These are phyloP conservation scores for western clawed frog (Xenopus tropicalis) DNA, from an alignment of 2,113 vertebrate genomes.

Conservation along the genomic window DNA sequence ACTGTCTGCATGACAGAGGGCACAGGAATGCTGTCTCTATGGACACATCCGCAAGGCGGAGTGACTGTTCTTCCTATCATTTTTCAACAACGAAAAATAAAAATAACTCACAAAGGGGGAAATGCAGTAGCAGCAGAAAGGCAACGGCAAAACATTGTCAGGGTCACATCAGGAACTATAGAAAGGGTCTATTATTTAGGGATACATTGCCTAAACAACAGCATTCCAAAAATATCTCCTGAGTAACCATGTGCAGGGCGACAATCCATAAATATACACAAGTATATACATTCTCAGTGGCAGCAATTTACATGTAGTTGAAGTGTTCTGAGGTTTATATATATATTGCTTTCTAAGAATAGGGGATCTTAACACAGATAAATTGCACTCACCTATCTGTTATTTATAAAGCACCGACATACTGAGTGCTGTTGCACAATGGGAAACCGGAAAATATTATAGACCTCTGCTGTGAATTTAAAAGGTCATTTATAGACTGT, in stretches of 20 bases:
- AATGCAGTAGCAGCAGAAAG: conserved; percentile 1
- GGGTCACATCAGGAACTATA: background rate
- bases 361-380: background rate
- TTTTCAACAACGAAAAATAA: conserved; percentile 12
- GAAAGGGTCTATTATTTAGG: background rate
- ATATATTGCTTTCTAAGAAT: too few relatives aligned
- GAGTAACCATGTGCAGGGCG: too few relatives aligned
- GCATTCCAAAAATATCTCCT: too few relatives aligned
- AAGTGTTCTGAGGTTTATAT: too few relatives aligned
- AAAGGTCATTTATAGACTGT: background rate
- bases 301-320: too few relatives aligned
- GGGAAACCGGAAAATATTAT: background rate
- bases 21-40: conserved; percentile 26
- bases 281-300: too few relatives aligned
- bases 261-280: too few relatives aligned
- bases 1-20: conserved; percentile 2
- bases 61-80: conserved; percentile 18
- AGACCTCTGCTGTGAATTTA: background rate
- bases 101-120: conserved; percentile 15
- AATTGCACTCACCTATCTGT: background rate
- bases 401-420: background rate
- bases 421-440: background rate
- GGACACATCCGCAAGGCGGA: conserved; percentile 10
- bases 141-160: background rate
- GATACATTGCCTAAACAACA: too few relatives aligned